Base-by-base conservation (phyloP, 2,888 invertebrate genomes). In the Abrostola tripartita region DNA sequence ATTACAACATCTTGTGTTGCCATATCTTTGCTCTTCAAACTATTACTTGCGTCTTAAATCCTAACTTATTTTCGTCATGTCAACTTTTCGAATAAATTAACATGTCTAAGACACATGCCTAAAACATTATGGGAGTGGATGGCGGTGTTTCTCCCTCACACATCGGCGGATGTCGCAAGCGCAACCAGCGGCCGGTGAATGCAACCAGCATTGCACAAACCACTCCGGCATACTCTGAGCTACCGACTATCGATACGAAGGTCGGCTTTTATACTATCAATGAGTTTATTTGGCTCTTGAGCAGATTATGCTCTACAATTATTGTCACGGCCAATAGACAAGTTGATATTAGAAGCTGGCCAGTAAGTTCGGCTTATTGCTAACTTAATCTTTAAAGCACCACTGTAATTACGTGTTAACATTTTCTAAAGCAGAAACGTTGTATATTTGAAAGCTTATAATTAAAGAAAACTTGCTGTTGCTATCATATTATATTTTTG, bases 171-270 rank as follows among this genome's bases (percentile, higher is more conserved):
- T 83, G 74, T 81, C 68, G 84, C 73, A 83, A 83, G 68, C 54
- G 57, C 64, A 53, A 60, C 52, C 71, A 76, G 74, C 78, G 81
- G 81, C 76, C 82, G 84, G 91, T 89, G 90, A 91, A 88, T 90
- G 91, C 90, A 88, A 24, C 24, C 24, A 87, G 73, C 78, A 81
- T 91, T 90, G 91, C 91, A 86, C 88, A 88, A 90, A 85, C 86
- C 54, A 66, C 66, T 63, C 67, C 63, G 68, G 53, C 57, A 49
- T 55, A 60, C 68, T 60, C 44, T 44, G n/a, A 55, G 57, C 58
- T 24, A 76, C 74, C 57, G 47, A 60, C 40, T 62, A 51, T 37
- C 10, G 73, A 11, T 60, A 40, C 37, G 72, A 74, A 73, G 73
- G 73, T 68, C 60, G 69, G 6, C 7, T 42, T 35, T 42, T 63